Evolutionary conservation across 1,140 invertebrate species (phyloP).

Genomic region (Philotrypesis tridentata): DNA sequence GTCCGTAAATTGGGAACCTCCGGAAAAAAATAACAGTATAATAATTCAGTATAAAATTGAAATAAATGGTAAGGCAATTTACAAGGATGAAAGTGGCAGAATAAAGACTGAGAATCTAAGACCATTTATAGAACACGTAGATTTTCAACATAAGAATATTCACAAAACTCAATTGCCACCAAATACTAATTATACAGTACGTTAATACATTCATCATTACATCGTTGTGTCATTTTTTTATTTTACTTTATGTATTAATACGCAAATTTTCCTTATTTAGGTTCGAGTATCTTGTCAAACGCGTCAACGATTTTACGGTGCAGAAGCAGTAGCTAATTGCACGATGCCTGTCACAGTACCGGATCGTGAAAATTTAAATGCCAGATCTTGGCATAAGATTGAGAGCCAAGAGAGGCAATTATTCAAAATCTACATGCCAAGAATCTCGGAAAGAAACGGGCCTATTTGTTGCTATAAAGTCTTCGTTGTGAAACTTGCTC

Average conservation of each 20-base stretch:
- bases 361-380: constrained; percentile 77
- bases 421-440: constrained; percentile 82
- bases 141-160: constrained; percentile 72
- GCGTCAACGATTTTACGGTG: constrained; percentile 79
- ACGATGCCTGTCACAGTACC: constrained; percentile 82
- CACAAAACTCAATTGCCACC: constrained; percentile 80
- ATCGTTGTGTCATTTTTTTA: constrained; percentile 40
- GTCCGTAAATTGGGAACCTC: constrained; percentile 81
- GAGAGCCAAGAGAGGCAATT: constrained; percentile 79
- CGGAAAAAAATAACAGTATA: constrained; percentile 82
- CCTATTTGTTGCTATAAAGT: constrained; percentile 90
- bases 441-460: constrained; percentile 88
- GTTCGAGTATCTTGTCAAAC: constrained; percentile 79
- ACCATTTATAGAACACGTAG: constrained; percentile 77
- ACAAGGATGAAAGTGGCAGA: constrained; percentile 75
- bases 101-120: constrained; percentile 75
- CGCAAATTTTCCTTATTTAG: constrained; percentile 48
- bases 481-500: constrained; percentile 82
- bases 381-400: constrained; percentile 83
- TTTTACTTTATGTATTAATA: not conserved
- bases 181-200: constrained; percentile 87
- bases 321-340: constrained; percentile 76
- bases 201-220: constrained; percentile 34
- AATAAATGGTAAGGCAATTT: constrained; percentile 77
- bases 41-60: constrained; percentile 82